Evolutionary conservation across 2,113 vertebrate genomes (phyloP).

Genomic region (Maccullochella peelii): DNA sequence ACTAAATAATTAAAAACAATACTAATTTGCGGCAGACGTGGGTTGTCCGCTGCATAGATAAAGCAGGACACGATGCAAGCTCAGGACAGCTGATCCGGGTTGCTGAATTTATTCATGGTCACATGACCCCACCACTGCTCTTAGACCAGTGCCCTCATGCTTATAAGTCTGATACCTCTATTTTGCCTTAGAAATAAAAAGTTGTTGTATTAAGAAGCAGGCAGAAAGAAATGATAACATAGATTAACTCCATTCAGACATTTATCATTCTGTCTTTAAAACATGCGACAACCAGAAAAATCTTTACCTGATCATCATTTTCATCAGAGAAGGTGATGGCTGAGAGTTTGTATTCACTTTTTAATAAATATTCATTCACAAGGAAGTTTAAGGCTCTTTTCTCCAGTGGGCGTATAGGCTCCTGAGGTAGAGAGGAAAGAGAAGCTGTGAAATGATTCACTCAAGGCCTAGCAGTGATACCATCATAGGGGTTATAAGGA

Average conservation of each 20-base stretch:
- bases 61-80: neutral
- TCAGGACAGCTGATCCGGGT: constrained; percentile 13
- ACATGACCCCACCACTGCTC: constrained; percentile 13
- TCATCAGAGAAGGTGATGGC: constrained; percentile 99
- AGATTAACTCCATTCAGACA: neutral
- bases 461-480: neutral
- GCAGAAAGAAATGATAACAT: neutral
- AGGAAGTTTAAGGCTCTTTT: constrained; percentile 99
- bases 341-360: constrained; percentile 97
- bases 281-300: constrained; percentile 7
- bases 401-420: constrained; percentile 97
- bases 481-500: constrained; percentile 11
- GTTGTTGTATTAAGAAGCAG: neutral
- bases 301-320: constrained; percentile 97
- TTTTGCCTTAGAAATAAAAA: neutral
- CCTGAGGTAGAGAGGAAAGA: constrained; percentile 82
- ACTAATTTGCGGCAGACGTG: neutral
- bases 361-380: constrained; percentile 99
- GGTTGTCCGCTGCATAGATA: neutral
- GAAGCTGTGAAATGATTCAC: constrained; percentile 23
- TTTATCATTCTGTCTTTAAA: neutral
- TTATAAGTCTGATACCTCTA: neutral
- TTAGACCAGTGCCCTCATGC: neutral
- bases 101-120: constrained; percentile 40
- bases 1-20: neutral